Base-by-base conservation (phyloP, 2,797 vertebrate genomes). In the Xyrichtys novacula region DNA sequence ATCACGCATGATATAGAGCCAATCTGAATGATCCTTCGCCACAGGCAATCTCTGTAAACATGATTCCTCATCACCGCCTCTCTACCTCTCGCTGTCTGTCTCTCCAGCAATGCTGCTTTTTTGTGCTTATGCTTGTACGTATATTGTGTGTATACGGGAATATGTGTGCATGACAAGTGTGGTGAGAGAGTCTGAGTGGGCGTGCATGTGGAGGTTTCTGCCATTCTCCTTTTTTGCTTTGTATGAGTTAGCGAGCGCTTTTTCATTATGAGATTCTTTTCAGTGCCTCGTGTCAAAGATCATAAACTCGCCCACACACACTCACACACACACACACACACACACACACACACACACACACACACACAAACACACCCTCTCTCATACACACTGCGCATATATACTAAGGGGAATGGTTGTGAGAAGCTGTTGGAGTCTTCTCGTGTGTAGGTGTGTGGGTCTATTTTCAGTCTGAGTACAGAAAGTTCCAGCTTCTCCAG, bases 201-300 rank as follows among this genome's bases (percentile, higher is more conserved):
- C 31, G 50, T 65, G 38, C 32, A 1, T 79, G 69, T 83, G 16
- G 47, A 63, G 74, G 10, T 72, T 71, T 72, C 68, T 84, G 55
- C 58, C 61, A 38, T 53, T 64, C 34, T 62, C 43, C 40, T 65
- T 69, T 71, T 78, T 65, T 48, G 61, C 65, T 67, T 32, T 61
- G 77, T 61, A 78, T 75, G 34, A 44, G 36, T 52, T 31, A 14
- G 39, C n/a, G 26, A 19, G 39, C 69, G 61, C 62, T 83, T 87
- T 87, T 85, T 81, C 69, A 81, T 80, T 62, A 86, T 69, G 68
- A 78, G 64, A 76, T 68, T 68, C 66, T 85, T 68, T 78, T 84
- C 84, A 53, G 71, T 57, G 66, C 75, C 61, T 80, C 9, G 50
- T 87, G 80, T 89, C 80, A 78, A 77, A 86, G 84, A 83, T 78